Evolutionary conservation across 2,113 vertebrate genomes (phyloP).

Genomic region (pig (Sus scrofa)): DNA sequence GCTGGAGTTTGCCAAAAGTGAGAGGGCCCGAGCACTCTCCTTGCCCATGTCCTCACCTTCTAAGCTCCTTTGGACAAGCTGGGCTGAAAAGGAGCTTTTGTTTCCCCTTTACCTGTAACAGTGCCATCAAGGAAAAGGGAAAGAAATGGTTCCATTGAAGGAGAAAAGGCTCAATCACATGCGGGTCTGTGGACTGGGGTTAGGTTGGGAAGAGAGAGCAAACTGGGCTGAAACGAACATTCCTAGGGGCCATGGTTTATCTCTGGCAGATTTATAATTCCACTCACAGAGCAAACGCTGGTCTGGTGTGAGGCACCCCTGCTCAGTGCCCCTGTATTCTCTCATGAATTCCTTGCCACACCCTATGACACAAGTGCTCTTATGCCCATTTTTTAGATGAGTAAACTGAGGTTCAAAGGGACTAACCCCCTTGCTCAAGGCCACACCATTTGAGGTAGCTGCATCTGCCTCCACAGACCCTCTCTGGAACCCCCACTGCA

Average conservation of each 20-base stretch:
- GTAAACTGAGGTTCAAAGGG: background rate
- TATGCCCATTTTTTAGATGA: conserved; percentile 4
- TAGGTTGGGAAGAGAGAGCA: background rate
- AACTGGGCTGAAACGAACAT: background rate
- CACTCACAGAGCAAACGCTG: background rate
- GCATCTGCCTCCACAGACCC: background rate
- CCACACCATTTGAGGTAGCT: background rate
- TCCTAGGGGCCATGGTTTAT: background rate
- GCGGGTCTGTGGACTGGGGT: background rate
- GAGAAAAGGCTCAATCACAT: background rate
- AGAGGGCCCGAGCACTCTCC: background rate
- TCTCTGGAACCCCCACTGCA: background rate
- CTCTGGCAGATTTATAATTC: background rate
- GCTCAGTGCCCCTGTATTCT: background rate
- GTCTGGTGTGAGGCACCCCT: background rate
- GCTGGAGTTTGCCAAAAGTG: too few species aligned
- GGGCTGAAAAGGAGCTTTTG: background rate
- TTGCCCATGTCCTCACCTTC: background rate
- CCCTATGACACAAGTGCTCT: background rate
- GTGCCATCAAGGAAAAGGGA: background rate
- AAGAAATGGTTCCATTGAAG: background rate
- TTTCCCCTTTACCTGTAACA: background rate
- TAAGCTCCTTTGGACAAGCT: background rate
- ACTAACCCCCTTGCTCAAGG: background rate
- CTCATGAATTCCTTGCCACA: background rate